Conservation (phyloP, 2,888 invertebrate genomes). For the Galeopsomyia nigrocyanea region DNA sequence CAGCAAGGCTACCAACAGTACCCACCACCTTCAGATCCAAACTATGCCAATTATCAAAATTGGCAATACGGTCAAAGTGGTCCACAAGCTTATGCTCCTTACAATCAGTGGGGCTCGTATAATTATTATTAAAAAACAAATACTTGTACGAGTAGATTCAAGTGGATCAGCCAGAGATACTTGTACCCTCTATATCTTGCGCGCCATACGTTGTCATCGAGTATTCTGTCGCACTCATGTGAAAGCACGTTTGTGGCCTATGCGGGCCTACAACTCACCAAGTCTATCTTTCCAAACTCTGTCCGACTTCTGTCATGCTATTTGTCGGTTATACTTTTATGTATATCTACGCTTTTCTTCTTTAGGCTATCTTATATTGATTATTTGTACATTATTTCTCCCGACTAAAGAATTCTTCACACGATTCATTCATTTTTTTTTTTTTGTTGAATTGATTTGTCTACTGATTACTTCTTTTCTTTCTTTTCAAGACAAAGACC, state of each 20-base stretch:
- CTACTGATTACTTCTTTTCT: constrained; percentile 20
- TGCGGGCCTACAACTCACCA: too few species aligned
- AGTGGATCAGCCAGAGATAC: too few species aligned
- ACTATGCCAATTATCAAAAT: constrained; percentile 67
- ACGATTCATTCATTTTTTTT: constrained; percentile 14
- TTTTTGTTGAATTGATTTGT: constrained; percentile 9
- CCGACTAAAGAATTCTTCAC: constrained; percentile 16
- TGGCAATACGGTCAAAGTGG: constrained; percentile 67
- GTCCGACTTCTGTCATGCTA: neutral
- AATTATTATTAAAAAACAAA: constrained; percentile 66
- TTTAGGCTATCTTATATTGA: constrained; percentile 33
- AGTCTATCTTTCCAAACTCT: too few species aligned
- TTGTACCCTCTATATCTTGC: too few species aligned
- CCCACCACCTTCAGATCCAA: constrained; percentile 66
- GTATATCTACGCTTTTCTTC: constrained; percentile 27
- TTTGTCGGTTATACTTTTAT: constrained; percentile 32
- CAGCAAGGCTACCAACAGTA: constrained; percentile 70
- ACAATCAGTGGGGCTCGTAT: constrained; percentile 68
- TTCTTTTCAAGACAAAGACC: constrained; percentile 14
- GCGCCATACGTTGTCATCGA: neutral
- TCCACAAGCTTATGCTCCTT: constrained; percentile 67
- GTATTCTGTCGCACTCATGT: neutral
- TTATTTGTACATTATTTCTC: constrained; percentile 35
- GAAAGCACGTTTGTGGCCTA: too few species aligned
- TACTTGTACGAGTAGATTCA: too few species aligned